Conservation (phyloP, 2,113 vertebrate species). For the Alethe castanea region DNA sequence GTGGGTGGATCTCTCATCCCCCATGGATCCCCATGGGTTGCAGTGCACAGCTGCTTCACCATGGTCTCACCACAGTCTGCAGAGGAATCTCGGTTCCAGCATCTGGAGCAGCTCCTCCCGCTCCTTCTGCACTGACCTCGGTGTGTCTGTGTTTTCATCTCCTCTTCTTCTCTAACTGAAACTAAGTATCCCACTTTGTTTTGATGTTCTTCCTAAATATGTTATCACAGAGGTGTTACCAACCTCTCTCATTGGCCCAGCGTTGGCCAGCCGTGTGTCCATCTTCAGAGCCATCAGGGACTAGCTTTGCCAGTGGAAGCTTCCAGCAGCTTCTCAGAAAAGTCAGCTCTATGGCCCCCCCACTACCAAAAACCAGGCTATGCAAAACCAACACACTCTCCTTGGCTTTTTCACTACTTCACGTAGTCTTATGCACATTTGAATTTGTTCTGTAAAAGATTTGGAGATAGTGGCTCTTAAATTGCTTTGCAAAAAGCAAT, state of each 20-base stretch:
- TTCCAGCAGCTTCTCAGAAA: neutral
- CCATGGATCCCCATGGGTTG: no score
- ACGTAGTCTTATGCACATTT: neutral
- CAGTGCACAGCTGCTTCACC: neutral
- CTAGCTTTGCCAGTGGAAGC: neutral
- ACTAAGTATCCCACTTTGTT: neutral
- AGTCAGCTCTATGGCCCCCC: fast-evolving
- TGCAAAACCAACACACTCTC: neutral
- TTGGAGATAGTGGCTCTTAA: neutral
- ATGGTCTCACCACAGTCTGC: fast-evolving
- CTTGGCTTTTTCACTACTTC: constrained; percentile 7
- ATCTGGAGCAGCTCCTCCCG: neutral
- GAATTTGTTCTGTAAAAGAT: neutral
- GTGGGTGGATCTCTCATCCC: neutral
- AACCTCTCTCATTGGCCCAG: no score
- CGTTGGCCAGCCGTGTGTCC: no score
- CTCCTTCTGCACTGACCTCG: neutral
- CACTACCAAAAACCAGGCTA: neutral
- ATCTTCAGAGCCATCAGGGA: neutral
- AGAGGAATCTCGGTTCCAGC: fast-evolving
- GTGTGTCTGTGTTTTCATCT: neutral
- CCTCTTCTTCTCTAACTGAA: neutral
- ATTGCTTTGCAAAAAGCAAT: neutral
- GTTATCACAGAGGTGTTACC: no score
- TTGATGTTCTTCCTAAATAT: neutral